These are phyloP conservation scores for Drosophila parvula DNA, from an alignment of 1,140 invertebrate species.

Conservation along the genomic window DNA sequence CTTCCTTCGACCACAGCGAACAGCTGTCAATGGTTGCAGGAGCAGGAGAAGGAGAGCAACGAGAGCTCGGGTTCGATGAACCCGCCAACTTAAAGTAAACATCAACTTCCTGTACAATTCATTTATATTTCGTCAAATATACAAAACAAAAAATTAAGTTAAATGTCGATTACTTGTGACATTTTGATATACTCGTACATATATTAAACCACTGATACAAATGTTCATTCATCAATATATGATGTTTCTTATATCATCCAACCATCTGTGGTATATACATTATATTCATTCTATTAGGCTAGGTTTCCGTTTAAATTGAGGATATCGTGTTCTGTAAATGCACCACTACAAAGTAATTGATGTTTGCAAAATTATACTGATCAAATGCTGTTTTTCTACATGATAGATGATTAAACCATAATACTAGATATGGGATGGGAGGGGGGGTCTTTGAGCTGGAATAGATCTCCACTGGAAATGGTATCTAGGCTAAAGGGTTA, in stretches of 20 bases:
- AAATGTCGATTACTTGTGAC: background rate
- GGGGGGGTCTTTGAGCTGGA: background rate
- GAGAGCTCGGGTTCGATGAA: constrained; percentile 18
- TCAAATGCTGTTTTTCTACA: background rate
- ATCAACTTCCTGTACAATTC: constrained; percentile 5
- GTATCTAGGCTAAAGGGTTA: no score
- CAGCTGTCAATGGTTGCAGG: constrained; percentile 45
- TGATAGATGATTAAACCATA: constrained; percentile 24
- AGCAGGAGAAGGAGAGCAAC: background rate
- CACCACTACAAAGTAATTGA: constrained; percentile 7
- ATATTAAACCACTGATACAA: constrained; percentile 2
- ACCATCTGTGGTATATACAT: background rate
- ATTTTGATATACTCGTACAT: background rate
- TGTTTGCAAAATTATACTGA: constrained; percentile 28
- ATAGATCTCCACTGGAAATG: constrained; percentile 3
- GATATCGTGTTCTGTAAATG: constrained; percentile 20
- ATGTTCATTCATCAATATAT: constrained; percentile 36
- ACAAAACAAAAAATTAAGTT: background rate
- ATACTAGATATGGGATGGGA: constrained; percentile 2
- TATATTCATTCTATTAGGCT: constrained; percentile 5
- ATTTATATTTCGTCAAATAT: constrained; percentile 24
- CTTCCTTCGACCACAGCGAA: constrained; percentile 3
- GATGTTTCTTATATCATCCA: background rate
- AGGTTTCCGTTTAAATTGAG: background rate
- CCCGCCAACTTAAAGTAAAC: constrained; percentile 17